Percentiles rank a stretch among this genome's conserved stretches.
Conservation (phyloP, 2,113 vertebrate species). For the Anguilla japonica region DNA sequence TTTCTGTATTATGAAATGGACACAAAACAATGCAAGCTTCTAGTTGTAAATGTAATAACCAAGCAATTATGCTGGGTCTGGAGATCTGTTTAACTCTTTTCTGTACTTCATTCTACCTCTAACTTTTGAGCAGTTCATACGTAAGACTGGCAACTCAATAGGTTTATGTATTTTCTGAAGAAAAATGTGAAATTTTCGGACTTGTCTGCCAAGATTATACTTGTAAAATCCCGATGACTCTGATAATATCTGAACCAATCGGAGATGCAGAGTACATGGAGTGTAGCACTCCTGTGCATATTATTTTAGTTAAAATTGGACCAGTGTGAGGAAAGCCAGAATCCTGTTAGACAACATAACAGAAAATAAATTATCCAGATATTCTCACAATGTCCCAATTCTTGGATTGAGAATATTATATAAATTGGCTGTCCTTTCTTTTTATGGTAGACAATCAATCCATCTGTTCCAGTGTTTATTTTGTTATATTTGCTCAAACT, state of each 20-base stretch:
- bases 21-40: slow-evolving; percentile 44
- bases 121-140: background rate
- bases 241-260: background rate
- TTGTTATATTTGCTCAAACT: background rate
- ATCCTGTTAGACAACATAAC: background rate
- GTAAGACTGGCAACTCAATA: background rate
- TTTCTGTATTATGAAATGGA: slow-evolving; percentile 24
- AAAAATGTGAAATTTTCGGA: background rate
- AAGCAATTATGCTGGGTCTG: slow-evolving; percentile 26
- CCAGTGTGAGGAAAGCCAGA: background rate
- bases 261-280: background rate
- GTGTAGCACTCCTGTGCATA: background rate
- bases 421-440: background rate
- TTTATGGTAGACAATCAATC: background rate
- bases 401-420: background rate
- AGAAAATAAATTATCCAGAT: too few relatives aligned
- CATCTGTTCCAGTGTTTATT: background rate
- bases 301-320: background rate
- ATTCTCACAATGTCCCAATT: background rate
- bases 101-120: background rate
- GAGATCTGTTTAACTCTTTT: slow-evolving; percentile 18
- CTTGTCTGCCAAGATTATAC: background rate
- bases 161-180: background rate
- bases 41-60: slow-evolving; percentile 23
- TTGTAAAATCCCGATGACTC: background rate